Conservation (phyloP, 2,888 invertebrate species). For the Tetramorium bicarinatum region DNA sequence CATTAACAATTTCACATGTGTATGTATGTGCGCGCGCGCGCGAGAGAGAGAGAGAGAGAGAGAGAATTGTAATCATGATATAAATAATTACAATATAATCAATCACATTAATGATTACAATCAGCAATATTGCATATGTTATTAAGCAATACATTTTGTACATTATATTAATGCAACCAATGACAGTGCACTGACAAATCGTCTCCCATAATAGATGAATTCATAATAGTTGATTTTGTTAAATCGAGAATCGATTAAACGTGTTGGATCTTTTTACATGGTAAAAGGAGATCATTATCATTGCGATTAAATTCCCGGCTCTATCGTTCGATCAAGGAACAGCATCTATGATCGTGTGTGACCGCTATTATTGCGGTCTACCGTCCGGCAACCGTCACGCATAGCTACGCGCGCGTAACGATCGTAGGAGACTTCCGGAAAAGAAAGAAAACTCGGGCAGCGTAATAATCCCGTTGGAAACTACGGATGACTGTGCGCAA, state of each 20-base stretch:
- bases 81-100: slow-evolving; percentile 39
- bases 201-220: slow-evolving; percentile 45
- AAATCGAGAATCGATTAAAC: slow-evolving; percentile 61
- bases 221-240: slow-evolving; percentile 19
- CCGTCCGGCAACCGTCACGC: slow-evolving; percentile 41
- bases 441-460: slow-evolving; percentile 67
- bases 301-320: slow-evolving; percentile 6
- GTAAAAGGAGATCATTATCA: slow-evolving; percentile 1
- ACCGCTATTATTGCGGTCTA: slow-evolving; percentile 54
- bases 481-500: slow-evolving; percentile 61
- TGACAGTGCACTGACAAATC: background rate
- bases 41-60: background rate
- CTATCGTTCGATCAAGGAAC: slow-evolving; percentile 32
- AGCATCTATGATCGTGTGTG: slow-evolving; percentile 45
- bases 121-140: background rate
- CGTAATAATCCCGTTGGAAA: slow-evolving; percentile 65
- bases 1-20: slow-evolving; percentile 9
- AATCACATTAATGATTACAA: slow-evolving; percentile 30
- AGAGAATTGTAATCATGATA: background rate
- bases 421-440: slow-evolving; percentile 68
- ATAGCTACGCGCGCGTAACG: slow-evolving; percentile 53
- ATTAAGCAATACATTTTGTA: background rate
- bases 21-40: background rate
- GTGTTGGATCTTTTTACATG: slow-evolving; percentile 20
- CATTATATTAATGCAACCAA: slow-evolving; percentile 7